Evolutionary conservation across 2,888 invertebrate genomes (phyloP), one percentile per base, ranked within the genome.

Genomic region (Ophonus ardosiacus): DNA sequence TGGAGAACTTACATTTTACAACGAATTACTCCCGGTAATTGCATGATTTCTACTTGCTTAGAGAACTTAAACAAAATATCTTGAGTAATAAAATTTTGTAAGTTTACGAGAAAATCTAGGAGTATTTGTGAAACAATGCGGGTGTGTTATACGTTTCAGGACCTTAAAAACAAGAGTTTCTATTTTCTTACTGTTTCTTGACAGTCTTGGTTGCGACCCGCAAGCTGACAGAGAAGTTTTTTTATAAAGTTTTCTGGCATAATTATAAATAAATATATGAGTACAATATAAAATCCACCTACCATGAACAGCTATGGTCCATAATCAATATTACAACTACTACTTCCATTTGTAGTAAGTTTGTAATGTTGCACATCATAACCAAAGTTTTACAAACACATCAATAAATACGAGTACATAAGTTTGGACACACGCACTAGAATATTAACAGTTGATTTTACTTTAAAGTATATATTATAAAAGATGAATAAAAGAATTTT

Each of bases 21-120:
- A 2, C 8, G 6, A 57, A n/a, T 57, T 38, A 4, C 38, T 65
- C 38, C 10, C 38, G 10, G 8, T 65, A 65, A 10, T 31, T 65
- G 65, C n/a, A 24, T 24, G 13, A n/a, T 38, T 65, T 15, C 13
- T 65, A 38, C 31, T 65, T 65, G 31, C 13, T 65, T 8, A n/a
- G 57, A 57, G n/a, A 65, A 65, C n/a, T 65, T 65, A 31, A 24
- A 31, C 13, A 0, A 63, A 63, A 63, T 63, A 21, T 65, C 65
- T 24, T 24, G 24, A 21, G 24, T n/a, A n/a, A 65, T 65, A 65
- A 24, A 65, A 31, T 38, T 63, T n/a, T 63, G 21, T 18, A 63
- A 13, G 31, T 65, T 13, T 8, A n/a, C 65, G 13, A 65, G 65
- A n/a, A 65, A 65, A 65, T 65, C 38, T 31, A n/a, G 8, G 31